phyloP scores from a whole-genome alignment of 2,113 vertebrate species.

The Onychostruthus taczanowskii region DNA sequence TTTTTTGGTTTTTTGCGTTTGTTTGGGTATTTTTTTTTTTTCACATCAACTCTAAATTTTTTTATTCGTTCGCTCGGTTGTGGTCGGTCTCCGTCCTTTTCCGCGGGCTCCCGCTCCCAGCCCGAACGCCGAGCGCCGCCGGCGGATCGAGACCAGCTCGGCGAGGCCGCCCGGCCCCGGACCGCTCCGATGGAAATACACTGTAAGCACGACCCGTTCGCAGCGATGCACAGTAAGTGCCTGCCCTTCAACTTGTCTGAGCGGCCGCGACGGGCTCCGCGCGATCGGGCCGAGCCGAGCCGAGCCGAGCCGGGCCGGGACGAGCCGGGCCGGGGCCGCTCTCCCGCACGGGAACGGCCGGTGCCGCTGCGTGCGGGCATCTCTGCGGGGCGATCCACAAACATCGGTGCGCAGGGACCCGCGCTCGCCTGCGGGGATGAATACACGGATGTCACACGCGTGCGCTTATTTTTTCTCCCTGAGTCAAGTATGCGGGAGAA shows the following conservation, averaged over 20 bases:
- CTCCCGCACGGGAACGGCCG: background rate
- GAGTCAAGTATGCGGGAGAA: background rate
- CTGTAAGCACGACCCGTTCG: conserved; percentile 99
- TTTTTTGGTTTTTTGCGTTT: background rate
- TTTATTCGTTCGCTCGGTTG: background rate
- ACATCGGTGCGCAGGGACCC: too few species aligned
- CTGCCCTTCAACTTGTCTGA: conserved; percentile 67
- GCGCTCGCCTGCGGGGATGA: background rate
- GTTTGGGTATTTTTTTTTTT: background rate
- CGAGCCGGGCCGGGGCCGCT: background rate
- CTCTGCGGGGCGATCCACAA: too few species aligned
- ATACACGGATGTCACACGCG: background rate
- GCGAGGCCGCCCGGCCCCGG: conserved; percentile 21
- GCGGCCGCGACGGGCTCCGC: background rate
- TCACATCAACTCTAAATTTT: too few species aligned
- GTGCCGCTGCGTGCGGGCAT: background rate
- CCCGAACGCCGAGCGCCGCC: background rate
- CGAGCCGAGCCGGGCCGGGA: too few species aligned
- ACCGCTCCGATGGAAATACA: conserved; percentile 94
- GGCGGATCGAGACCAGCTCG: background rate
- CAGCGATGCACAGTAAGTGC: conserved; percentile 99
- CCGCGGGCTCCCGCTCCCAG: background rate
- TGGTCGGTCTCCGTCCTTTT: background rate
- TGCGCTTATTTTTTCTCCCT: background rate
- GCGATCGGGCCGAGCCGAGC: background rate